Percentiles rank a stretch among this genome's conserved stretches.
Conservation (phyloP, 2,888 invertebrate species). For the Stictocephala bisonia region DNA sequence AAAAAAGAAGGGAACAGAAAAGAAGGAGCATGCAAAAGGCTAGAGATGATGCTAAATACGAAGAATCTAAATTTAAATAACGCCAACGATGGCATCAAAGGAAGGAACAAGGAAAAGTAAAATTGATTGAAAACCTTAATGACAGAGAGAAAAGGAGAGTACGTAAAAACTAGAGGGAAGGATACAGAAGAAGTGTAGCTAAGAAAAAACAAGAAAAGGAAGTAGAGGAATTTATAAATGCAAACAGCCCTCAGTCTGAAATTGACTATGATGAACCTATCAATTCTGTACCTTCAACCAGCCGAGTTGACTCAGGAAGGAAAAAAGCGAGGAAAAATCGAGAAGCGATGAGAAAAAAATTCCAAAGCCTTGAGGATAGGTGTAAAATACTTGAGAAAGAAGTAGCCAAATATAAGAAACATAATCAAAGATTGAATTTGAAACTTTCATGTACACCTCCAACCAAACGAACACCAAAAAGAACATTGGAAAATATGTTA, state of each 20-base stretch:
- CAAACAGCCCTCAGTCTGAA: background rate
- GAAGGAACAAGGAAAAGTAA: conserved; percentile 1
- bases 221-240: background rate
- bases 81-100: conserved; percentile 12
- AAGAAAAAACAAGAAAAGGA: conserved; percentile 17
- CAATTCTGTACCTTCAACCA: conserved; percentile 24
- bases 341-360: conserved; percentile 28
- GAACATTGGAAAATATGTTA: background rate
- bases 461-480: background rate
- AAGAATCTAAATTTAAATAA: conserved; percentile 6
- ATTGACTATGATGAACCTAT: background rate
- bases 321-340: conserved; percentile 17
- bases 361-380: background rate
- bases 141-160: conserved; percentile 5
- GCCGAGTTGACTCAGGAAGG: conserved; percentile 15
- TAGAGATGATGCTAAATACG: background rate
- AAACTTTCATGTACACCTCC: background rate
- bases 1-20: conserved; percentile 38
- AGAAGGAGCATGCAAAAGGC: conserved; percentile 18
- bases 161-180: conserved; percentile 4
- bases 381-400: conserved; percentile 4
- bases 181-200: conserved; percentile 14
- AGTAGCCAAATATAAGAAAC: background rate
- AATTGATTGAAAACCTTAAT: background rate
- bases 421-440: conserved; percentile 14